Evolutionary conservation across 2,797 vertebrate genomes (phyloP).

Genomic region (Mormyrus proboscirostris): DNA sequence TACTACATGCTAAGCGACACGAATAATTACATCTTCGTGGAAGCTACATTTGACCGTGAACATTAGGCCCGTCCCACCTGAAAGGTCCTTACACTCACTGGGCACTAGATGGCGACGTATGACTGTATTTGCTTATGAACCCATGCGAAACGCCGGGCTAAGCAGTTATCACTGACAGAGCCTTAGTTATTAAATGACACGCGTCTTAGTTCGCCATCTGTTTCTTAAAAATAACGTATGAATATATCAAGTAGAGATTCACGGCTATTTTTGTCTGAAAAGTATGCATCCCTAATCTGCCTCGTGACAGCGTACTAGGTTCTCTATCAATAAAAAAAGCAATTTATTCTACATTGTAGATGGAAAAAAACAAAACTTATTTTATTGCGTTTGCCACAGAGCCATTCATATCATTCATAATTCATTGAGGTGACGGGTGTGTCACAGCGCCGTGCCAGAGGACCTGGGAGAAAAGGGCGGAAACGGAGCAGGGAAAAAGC

Average conservation of each 20-base stretch:
- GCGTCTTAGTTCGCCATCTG: not conserved
- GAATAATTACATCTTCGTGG: not conserved
- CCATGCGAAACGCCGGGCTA: not conserved
- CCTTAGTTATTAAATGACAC: not conserved
- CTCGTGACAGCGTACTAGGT: not conserved
- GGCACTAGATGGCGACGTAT: slow-evolving; percentile 62
- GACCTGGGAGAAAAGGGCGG: not conserved
- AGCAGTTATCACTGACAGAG: not conserved
- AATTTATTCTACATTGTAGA: not conserved
- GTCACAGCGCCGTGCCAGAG: not conserved
- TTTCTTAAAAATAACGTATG: slow-evolving; percentile 11
- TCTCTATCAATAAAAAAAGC: slow-evolving; percentile 1
- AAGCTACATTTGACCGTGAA: not conserved
- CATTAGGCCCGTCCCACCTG: not conserved
- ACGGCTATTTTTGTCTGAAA: slow-evolving; percentile 11
- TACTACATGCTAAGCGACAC: not conserved
- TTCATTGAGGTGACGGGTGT: not conserved
- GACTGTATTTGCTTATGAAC: slow-evolving; percentile 3
- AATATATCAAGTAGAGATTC: not conserved
- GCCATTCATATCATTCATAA: not conserved
- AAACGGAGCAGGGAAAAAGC: not conserved
- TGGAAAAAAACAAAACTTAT: not conserved
- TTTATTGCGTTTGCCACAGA: not conserved
- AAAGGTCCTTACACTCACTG: not conserved
- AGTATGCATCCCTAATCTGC: slow-evolving; percentile 2